Conservation (phyloP, 2,113 vertebrate species). For the Albula glossodonta region DNA sequence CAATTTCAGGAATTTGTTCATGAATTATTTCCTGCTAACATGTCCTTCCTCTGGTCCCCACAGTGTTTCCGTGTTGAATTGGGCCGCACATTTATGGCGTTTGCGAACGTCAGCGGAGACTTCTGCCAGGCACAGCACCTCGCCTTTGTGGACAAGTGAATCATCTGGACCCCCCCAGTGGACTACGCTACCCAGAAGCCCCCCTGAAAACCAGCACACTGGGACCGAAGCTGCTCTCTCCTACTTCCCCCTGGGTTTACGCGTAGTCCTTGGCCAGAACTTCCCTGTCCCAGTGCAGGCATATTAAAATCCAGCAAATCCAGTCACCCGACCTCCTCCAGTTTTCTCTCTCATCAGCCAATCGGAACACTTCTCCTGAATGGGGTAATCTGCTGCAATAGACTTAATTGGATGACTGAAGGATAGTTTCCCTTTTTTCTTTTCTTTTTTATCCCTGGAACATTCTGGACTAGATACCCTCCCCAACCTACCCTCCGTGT, state of each 20-base stretch:
- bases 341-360: conserved; percentile 70
- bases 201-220: conserved; percentile 65
- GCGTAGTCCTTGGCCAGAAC: conserved; percentile 70
- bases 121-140: conserved; percentile 99
- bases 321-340: conserved; percentile 48
- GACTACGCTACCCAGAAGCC: conserved; percentile 78
- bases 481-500: conserved; percentile 43
- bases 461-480: conserved; percentile 64
- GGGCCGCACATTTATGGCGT: conserved; percentile 98
- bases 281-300: conserved; percentile 50
- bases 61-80: conserved; percentile 91
- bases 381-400: conserved; percentile 70
- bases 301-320: conserved; percentile 47
- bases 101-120: conserved; percentile 91
- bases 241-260: conserved; percentile 59
- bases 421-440: conserved; percentile 77
- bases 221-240: conserved; percentile 59
- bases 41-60: conserved; percentile 27
- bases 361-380: conserved; percentile 80
- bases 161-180: conserved; percentile 63
- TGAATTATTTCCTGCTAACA: conserved; percentile 2
- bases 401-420: conserved; percentile 72
- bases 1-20: too few relatives aligned
- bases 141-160: conserved; percentile 94
- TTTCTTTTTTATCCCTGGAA: conserved; percentile 55